Evolutionary conservation across 2,888 invertebrate species (phyloP).

Genomic region (Melitaea athalia): DNA sequence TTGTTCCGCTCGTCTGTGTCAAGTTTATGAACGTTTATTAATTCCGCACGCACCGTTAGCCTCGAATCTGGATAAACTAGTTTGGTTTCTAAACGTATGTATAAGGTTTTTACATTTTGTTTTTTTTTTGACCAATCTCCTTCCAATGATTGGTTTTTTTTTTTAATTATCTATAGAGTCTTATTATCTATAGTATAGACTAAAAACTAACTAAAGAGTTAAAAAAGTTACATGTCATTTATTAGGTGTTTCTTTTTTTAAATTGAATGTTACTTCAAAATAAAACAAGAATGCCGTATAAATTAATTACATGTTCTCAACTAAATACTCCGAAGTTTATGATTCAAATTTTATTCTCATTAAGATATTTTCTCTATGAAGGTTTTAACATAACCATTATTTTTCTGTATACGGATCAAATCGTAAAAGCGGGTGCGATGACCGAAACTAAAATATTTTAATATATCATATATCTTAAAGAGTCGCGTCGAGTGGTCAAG

Average conservation of each 20-base stretch:
- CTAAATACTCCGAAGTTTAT: not conserved
- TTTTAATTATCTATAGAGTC: not conserved
- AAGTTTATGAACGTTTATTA: slow-evolving; percentile 44
- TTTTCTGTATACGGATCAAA: not conserved
- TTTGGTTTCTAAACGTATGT: slow-evolving; percentile 35
- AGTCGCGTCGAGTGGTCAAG: not conserved
- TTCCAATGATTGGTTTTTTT: not conserved
- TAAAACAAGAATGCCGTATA: not conserved
- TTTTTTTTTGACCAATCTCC: not conserved
- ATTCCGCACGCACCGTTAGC: slow-evolving; percentile 45
- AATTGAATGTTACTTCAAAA: not conserved
- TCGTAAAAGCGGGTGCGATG: slow-evolving; percentile 2
- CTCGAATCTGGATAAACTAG: slow-evolving; percentile 37
- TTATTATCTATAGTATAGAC: not conserved
- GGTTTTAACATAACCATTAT: not conserved
- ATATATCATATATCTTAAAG: not conserved
- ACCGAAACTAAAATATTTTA: slow-evolving; percentile 2
- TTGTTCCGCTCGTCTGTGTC: slow-evolving; percentile 38
- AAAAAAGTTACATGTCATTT: not conserved
- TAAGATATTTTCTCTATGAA: not conserved
- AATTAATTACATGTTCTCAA: too few species aligned
- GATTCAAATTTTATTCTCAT: slow-evolving; percentile 4
- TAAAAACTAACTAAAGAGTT: too few species aligned
- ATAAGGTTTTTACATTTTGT: not conserved
- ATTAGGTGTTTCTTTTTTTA: not conserved